phyloP scores from a whole-genome alignment of 1,140 invertebrate genomes.

The Thaumatotibia leucotreta region DNA sequence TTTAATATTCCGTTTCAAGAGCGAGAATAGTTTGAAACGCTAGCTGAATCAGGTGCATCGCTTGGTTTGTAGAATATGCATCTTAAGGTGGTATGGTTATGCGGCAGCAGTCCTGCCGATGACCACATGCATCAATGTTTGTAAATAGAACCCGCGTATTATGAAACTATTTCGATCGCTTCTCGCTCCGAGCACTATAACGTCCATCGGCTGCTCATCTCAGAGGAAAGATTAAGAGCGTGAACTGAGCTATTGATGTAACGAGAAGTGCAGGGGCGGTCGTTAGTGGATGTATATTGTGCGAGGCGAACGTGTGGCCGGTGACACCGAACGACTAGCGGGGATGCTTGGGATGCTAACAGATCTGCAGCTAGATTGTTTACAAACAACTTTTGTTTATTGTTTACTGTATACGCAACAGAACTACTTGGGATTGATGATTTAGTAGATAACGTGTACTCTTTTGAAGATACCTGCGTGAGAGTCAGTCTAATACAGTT shows the following conservation, averaged over 20 bases:
- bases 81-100: slow-evolving; percentile 68
- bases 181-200: slow-evolving; percentile 32
- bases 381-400: slow-evolving; percentile 53
- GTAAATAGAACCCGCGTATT: slow-evolving; percentile 69
- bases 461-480: no score
- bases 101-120: slow-evolving; percentile 61
- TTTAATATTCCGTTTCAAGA: slow-evolving; percentile 33
- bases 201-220: slow-evolving; percentile 37
- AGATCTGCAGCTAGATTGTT: slow-evolving; percentile 39
- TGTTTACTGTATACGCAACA: not conserved
- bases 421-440: not conserved
- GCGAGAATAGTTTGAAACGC: slow-evolving; percentile 26
- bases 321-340: slow-evolving; percentile 39
- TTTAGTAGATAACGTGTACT: not conserved
- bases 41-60: slow-evolving; percentile 39
- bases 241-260: slow-evolving; percentile 33
- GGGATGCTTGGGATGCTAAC: slow-evolving; percentile 33
- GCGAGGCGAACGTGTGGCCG: slow-evolving; percentile 15
- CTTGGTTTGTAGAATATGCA: slow-evolving; percentile 52
- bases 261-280: slow-evolving; percentile 18
- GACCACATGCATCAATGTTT: slow-evolving; percentile 75
- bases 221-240: not conserved
- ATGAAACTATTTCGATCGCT: slow-evolving; percentile 40
- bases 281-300: slow-evolving; percentile 12
- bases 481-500: no score